Conservation (phyloP, 2,888 invertebrate genomes). For the Platynereis dumerilii region DNA sequence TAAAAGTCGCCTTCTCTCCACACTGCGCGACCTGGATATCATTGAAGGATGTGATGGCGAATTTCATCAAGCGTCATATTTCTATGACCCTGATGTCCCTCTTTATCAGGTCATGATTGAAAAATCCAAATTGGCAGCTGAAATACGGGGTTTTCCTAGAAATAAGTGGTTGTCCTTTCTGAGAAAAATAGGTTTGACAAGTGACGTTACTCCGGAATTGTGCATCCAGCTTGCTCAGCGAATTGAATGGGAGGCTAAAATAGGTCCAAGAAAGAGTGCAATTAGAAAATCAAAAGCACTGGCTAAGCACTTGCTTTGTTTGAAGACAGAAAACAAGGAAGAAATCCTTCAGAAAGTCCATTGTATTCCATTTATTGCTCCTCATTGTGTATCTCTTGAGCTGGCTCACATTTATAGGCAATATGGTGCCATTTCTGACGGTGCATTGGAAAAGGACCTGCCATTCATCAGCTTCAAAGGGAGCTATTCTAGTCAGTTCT, state of each 20-base stretch:
- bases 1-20: constrained; percentile 30
- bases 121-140: constrained; percentile 37
- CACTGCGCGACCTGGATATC: constrained; percentile 32
- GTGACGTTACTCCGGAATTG: constrained; percentile 24
- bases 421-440: constrained; percentile 24
- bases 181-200: constrained; percentile 28
- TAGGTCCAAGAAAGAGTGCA: no score
- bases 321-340: constrained; percentile 13
- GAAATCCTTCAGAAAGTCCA: constrained; percentile 25
- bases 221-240: constrained; percentile 29
- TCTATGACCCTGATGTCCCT: constrained; percentile 40
- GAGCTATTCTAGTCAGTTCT: constrained; percentile 22
- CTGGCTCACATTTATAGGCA: constrained; percentile 24
- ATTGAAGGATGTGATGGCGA: constrained; percentile 33
- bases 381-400: constrained; percentile 20
- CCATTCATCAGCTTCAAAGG: constrained; percentile 32
- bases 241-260: constrained; percentile 25
- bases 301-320: constrained; percentile 28
- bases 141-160: constrained; percentile 22
- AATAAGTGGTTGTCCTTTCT: constrained; percentile 35
- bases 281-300: constrained; percentile 29
- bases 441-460: constrained; percentile 19
- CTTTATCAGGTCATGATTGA: constrained; percentile 41
- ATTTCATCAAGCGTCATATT: constrained; percentile 36
- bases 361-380: constrained; percentile 29